phyloP scores from a whole-genome alignment of 64 coral and sea anemone species.

The Dendronephthya gigantea region DNA sequence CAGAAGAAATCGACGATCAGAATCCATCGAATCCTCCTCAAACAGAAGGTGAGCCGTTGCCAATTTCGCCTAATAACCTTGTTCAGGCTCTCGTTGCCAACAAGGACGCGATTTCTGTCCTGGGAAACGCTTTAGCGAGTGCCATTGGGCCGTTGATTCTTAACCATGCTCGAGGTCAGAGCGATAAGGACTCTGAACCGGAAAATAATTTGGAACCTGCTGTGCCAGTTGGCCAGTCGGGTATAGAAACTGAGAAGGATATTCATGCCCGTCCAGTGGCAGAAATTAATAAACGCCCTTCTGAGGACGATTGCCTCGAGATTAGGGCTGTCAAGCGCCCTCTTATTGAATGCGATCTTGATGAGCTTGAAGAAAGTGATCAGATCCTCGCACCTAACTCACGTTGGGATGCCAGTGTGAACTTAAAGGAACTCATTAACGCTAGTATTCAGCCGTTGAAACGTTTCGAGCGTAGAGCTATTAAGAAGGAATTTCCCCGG shows the following conservation, averaged over 20 bases:
- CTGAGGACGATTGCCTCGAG: background rate
- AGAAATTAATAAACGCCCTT: background rate
- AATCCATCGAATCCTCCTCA: background rate
- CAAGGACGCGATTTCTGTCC: background rate
- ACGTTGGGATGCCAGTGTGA: background rate
- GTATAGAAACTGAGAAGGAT: background rate
- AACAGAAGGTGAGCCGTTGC: background rate
- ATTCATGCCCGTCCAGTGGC: background rate
- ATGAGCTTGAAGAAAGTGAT: constrained; percentile 17
- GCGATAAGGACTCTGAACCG: background rate
- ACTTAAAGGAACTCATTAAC: constrained; percentile 4
- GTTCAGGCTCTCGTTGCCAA: constrained; percentile 5
- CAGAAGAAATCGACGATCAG: background rate
- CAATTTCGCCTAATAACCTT: background rate
- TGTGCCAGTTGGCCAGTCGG: background rate
- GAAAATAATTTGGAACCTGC: background rate
- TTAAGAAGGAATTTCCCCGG: background rate
- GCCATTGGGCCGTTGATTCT: background rate
- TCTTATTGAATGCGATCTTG: background rate
- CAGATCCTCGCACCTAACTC: background rate
- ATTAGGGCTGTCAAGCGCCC: constrained; percentile 1
- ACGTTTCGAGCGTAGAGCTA: constrained; percentile 1
- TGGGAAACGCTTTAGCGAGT: background rate
- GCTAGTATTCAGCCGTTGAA: background rate
- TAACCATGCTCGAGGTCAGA: background rate